A percentile compares a stretch with the other conserved stretches of the same genome.
phyloP scores from a whole-genome alignment of 2,113 vertebrate genomes.

The Clarias batrachus region DNA sequence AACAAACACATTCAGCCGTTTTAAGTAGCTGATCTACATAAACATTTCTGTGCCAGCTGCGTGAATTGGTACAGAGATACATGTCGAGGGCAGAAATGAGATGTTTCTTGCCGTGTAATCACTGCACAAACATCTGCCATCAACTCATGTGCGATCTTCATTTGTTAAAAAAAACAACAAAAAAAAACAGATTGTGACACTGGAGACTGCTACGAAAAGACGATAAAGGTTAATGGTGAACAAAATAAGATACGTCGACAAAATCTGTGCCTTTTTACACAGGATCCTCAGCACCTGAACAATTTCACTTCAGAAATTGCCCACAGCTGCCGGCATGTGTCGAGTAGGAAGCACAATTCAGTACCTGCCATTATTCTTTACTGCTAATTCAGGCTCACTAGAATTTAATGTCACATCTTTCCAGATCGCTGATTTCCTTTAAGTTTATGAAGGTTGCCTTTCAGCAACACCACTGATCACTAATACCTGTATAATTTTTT shows the following conservation, averaged over 20 bases:
- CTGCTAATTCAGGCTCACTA: background rate
- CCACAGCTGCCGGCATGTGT: background rate
- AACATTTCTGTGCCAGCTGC: background rate
- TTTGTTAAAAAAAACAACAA: background rate
- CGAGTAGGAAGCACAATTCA: background rate
- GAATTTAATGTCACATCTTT: background rate
- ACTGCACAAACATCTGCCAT: constrained; percentile 40
- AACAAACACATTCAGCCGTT: background rate
- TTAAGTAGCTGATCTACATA: background rate
- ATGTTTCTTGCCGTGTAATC: constrained; percentile 31
- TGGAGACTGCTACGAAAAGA: background rate
- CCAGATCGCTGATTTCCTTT: background rate
- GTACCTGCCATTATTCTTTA: background rate
- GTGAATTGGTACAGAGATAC: background rate
- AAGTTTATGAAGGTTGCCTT: background rate
- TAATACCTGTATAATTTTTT: background rate
- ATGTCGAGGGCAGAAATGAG: background rate
- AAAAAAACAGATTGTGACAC: constrained; percentile 7
- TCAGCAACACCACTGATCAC: background rate
- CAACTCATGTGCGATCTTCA: constrained; percentile 7
- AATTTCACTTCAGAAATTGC: background rate
- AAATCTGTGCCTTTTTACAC: background rate
- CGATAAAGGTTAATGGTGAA: constrained; percentile 43
- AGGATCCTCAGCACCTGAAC: background rate
- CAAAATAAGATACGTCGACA: constrained; percentile 25